These are phyloP conservation scores for Bugula neritina DNA, from an alignment of 2,888 invertebrate species.

Conservation along the genomic window DNA sequence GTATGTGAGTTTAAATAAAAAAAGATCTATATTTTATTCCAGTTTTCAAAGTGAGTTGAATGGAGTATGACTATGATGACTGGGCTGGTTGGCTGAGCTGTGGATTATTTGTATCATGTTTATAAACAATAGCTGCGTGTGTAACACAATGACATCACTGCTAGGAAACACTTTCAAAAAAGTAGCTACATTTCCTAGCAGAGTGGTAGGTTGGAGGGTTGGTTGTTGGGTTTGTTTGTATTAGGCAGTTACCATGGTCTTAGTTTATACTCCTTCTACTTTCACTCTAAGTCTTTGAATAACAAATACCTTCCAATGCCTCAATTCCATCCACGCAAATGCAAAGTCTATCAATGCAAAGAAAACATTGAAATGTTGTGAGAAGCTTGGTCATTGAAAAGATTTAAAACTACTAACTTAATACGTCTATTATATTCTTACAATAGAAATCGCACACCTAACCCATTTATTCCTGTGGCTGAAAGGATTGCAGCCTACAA, in stretches of 20 bases:
- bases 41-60: no score
- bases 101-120: no score
- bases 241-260: background rate
- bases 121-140: no score
- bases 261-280: background rate
- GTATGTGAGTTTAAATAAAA: no score
- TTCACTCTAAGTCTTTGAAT: background rate
- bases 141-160: no score
- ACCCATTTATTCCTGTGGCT: background rate
- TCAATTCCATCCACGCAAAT: background rate
- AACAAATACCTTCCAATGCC: background rate
- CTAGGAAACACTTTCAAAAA: no score
- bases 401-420: background rate
- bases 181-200: no score
- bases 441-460: background rate
- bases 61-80: no score
- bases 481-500: background rate
- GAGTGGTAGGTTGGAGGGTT: no score
- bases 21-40: no score
- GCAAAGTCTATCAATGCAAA: background rate
- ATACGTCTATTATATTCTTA: background rate
- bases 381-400: background rate
- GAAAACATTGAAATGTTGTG: background rate
- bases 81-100: no score
- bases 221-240: background rate